phyloP scores from a whole-genome alignment of 2,888 invertebrate genomes.

The Crossocerus cetratus region DNA sequence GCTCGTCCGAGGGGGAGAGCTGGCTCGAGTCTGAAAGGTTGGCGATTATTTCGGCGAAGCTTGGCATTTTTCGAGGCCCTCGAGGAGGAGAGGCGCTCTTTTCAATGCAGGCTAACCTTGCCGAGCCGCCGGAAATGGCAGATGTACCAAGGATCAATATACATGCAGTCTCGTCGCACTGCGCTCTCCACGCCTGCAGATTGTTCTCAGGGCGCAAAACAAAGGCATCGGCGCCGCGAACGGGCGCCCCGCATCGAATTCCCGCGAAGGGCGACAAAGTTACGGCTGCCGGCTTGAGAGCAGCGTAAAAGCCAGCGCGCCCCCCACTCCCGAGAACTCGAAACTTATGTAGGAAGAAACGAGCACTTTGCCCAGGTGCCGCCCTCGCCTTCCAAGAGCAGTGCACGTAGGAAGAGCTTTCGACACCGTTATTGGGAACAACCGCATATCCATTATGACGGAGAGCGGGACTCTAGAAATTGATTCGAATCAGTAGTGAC shows the following conservation, averaged over 20 bases:
- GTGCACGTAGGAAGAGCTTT: too few relatives aligned
- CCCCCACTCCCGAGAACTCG: not conserved
- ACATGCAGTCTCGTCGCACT: slow-evolving; percentile 9
- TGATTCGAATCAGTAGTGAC: too few relatives aligned
- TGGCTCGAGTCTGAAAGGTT: not conserved
- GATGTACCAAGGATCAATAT: slow-evolving; percentile 56
- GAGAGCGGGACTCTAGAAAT: too few relatives aligned
- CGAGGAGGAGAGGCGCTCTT: not conserved
- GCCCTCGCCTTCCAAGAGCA: not conserved
- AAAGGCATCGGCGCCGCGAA: slow-evolving; percentile 41
- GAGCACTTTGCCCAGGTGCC: not conserved
- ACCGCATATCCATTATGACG: too few relatives aligned
- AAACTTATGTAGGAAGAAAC: slow-evolving; percentile 7
- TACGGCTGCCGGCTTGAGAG: not conserved
- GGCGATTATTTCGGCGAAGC: slow-evolving; percentile 18
- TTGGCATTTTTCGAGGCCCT: slow-evolving; percentile 13
- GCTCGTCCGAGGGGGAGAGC: not conserved
- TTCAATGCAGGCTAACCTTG: slow-evolving; percentile 17
- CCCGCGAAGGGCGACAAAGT: slow-evolving; percentile 21
- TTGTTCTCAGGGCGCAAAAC: slow-evolving; percentile 41
- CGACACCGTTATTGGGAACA: too few relatives aligned
- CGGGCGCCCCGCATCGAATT: slow-evolving; percentile 18
- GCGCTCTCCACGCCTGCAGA: slow-evolving; percentile 28
- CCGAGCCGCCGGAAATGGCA: slow-evolving; percentile 49
- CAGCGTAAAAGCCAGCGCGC: not conserved